Evolutionary conservation across 2,797 vertebrate genomes (phyloP), one percentile per base, ranked within the genome.

Genomic region (Sebastes oblongus): DNA sequence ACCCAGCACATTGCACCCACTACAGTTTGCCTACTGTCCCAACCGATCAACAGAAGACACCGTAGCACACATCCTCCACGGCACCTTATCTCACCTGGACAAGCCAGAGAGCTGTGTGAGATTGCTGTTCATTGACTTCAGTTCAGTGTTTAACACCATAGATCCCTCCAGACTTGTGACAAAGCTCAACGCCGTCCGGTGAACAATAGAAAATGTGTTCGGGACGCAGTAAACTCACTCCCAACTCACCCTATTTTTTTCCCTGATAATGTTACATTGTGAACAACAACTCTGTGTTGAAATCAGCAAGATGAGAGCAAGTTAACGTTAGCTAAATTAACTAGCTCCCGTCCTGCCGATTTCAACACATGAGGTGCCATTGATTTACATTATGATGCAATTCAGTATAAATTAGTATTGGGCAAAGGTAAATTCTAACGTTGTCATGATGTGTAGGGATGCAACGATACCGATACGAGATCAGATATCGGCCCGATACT

Each of bases 391-490:
- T 50, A 50, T 20, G 42, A 20, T 50, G 16, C 42, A 20, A 50
- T 0, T 50, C 42, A 50, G 42, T 50, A 50, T 18, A 50, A 50
- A 50, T 50, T 18, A 50, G 42, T 50, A 8, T 50, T 20, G 16
- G 42, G 42, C 42, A 50, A 50, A 50, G 42, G 16, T 50, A 50
- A 46, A 50, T 50, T 20, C 16, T 50, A 20, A 50, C 16, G 42
- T 50, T 50, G 0, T 50, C 42, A 50, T 50, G 42, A 50, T 50
- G 42, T 50, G 42, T 18, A 50, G 42, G 42, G 42, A 50, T 50
- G 42, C 42, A 50, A 0, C 16, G 42, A 46, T 18, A 46, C 16
- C 42, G 0, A 46, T 50, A 50, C 7, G 3, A 0, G 42, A 50
- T 50, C 0, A 20, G 42, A 50, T 50, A 50, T 50, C 7, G 42